Evolutionary conservation across 2,113 vertebrate species (phyloP).

Genomic region (Salvelinus alpinus): DNA sequence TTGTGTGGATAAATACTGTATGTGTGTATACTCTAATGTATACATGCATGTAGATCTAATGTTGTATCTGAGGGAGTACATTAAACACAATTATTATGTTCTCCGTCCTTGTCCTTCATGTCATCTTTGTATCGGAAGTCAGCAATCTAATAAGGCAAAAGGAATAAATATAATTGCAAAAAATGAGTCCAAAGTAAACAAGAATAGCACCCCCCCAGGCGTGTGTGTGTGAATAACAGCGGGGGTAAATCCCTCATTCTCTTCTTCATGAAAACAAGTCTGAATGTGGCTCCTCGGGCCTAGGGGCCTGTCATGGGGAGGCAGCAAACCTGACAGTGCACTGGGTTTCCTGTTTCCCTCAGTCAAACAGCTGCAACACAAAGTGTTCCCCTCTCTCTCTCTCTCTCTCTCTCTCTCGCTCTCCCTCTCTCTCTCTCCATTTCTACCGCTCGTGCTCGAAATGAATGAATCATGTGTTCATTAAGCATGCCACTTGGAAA

Average conservation of each 20-base stretch:
- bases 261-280: slow-evolving; percentile 27
- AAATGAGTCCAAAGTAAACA: neutral
- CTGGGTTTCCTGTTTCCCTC: slow-evolving; percentile 9
- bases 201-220: slow-evolving; percentile 9
- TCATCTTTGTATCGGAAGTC: neutral
- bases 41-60: slow-evolving; percentile 2
- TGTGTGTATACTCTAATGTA: neutral
- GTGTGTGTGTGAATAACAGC: slow-evolving; percentile 27
- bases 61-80: slow-evolving; percentile 11
- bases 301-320: slow-evolving; percentile 29
- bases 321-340: slow-evolving; percentile 5
- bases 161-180: slow-evolving; percentile 5
- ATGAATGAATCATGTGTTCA: slow-evolving; percentile 55
- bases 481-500: slow-evolving; percentile 63
- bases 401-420: neutral
- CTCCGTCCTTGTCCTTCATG: neutral
- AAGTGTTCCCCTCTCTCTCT: neutral
- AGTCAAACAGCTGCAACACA: neutral
- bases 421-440: neutral
- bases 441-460: slow-evolving; percentile 20
- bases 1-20: neutral
- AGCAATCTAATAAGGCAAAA: neutral
- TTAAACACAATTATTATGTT: slow-evolving; percentile 29
- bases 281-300: slow-evolving; percentile 29
- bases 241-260: slow-evolving; percentile 23